Evolutionary conservation across 2,888 invertebrate species (phyloP).

Genomic region (Azorinus chamasolen): DNA sequence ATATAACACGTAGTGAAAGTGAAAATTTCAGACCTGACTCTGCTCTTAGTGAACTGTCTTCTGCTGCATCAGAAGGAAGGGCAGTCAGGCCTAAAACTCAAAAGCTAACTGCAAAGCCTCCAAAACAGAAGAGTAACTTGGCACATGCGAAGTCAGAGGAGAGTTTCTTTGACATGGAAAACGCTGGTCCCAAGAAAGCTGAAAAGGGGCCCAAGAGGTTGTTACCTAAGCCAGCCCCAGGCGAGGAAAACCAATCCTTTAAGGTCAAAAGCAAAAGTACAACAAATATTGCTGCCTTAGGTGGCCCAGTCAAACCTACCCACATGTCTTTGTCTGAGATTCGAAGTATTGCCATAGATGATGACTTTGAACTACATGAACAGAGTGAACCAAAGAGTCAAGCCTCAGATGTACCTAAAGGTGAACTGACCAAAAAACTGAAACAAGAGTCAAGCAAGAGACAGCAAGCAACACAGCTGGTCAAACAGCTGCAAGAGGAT

Average conservation of each 20-base stretch:
- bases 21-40: conserved; percentile 68
- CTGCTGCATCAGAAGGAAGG: conserved; percentile 65
- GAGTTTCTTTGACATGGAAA: conserved; percentile 72
- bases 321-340: conserved; percentile 76
- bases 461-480: conserved; percentile 82
- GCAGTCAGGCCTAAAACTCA: conserved; percentile 48
- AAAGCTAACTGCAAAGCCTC: conserved; percentile 42
- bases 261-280: conserved; percentile 79
- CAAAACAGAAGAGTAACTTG: conserved; percentile 51
- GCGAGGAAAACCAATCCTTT: conserved; percentile 69
- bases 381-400: conserved; percentile 65
- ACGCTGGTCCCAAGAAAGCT: conserved; percentile 43
- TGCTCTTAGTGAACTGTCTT: conserved; percentile 68
- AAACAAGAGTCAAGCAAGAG: conserved; percentile 79
- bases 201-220: conserved; percentile 76
- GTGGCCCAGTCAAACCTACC: conserved; percentile 79
- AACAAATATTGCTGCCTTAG: conserved; percentile 69
- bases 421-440: conserved; percentile 75
- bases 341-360: conserved; percentile 66
- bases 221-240: conserved; percentile 72
- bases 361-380: conserved; percentile 52
- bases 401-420: conserved; percentile 72
- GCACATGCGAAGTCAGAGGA: conserved; percentile 77
- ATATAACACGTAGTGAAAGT: conserved; percentile 59
- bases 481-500: conserved; percentile 83